Conservation (phyloP, 1,140 invertebrate genomes). For the Microplitis demolitor region DNA sequence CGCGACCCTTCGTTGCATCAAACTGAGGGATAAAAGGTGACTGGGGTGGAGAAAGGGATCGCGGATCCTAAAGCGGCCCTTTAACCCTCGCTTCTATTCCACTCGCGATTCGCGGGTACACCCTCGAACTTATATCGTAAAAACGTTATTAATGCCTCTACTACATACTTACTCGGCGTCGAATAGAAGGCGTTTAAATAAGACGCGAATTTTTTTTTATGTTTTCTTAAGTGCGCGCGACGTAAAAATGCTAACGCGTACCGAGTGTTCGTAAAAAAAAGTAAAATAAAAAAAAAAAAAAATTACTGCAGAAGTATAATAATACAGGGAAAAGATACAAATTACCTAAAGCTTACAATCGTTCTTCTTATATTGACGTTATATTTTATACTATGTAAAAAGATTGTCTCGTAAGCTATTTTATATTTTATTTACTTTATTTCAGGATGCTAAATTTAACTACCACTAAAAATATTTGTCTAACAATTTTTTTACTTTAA, state of each 20-base stretch:
- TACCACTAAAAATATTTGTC: slow-evolving; percentile 54
- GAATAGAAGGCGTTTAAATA: slow-evolving; percentile 53
- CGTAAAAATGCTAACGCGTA: slow-evolving; percentile 33
- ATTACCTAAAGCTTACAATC: neutral
- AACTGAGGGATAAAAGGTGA: neutral
- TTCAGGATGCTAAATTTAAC: slow-evolving; percentile 39
- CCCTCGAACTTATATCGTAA: slow-evolving; percentile 60
- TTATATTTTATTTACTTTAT: neutral
- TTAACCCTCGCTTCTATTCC: slow-evolving; percentile 5
- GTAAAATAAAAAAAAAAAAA: slow-evolving; percentile 26
- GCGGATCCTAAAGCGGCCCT: neutral
- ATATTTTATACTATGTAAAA: slow-evolving; percentile 16
- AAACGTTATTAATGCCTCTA: slow-evolving; percentile 56
- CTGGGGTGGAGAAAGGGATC: neutral
- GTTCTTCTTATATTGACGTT: slow-evolving; percentile 14
- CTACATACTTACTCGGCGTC: slow-evolving; percentile 32
- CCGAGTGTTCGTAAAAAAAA: slow-evolving; percentile 36
- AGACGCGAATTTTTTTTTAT: slow-evolving; percentile 55
- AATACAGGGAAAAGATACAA: neutral
- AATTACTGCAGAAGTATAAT: neutral
- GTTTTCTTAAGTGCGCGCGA: slow-evolving; percentile 36
- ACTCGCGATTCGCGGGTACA: slow-evolving; percentile 36
- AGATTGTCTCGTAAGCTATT: slow-evolving; percentile 11
- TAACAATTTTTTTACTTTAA: slow-evolving; percentile 21
- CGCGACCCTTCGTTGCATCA: neutral